Base-by-base conservation (phyloP, 2,113 vertebrate species). In the Nerophis lumbriciformis region DNA sequence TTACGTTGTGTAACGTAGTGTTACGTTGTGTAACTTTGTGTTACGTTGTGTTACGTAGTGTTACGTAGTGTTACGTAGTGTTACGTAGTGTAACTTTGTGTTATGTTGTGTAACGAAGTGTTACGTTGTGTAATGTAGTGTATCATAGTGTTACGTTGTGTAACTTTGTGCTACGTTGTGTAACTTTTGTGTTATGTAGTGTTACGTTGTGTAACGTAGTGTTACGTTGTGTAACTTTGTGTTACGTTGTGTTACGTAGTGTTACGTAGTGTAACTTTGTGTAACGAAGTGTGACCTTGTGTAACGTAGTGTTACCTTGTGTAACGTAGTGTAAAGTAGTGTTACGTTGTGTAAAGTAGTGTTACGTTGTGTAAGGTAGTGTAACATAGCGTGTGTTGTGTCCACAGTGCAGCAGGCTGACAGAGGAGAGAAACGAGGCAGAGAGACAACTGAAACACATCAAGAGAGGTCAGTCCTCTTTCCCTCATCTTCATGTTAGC, bases 391-490 rank as follows among this genome's bases (percentile, higher is more conserved):
- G 21, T 53, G 3, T 28, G 28, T 28, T 39, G n/a, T 13, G 7
- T 49, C 66, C 38, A 36, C 77, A 92, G 90, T 87, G 87, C 75
- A 57, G 57, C 76, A 71, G 87, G 66, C 86, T 92, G 69, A 85
- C 86, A 9, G 83, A 90, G 75, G 85, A 92, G 75, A 73, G 90
- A 53, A 88, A 92, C 47, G 89, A 91, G 61, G 90, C 88, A 0
- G 88, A 92, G 76, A 83, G 89, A 72, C 89, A 92, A 58, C 89
- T 91, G 61, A 91, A 90, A 59, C 89, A 91, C 84, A 91, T 92
- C 74, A 92, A 90, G 81, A 87, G 91, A 79, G 91, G 91, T 92
- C 73, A 87, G 88, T 83, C 56, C 8, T 15, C 8, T 11, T 6
- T 21, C 19, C 11, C 28, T 12, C 14, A 4, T 4, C 11, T 36